Conservation (phyloP, 2,888 invertebrate genomes). For the Tinea semifulvella region DNA sequence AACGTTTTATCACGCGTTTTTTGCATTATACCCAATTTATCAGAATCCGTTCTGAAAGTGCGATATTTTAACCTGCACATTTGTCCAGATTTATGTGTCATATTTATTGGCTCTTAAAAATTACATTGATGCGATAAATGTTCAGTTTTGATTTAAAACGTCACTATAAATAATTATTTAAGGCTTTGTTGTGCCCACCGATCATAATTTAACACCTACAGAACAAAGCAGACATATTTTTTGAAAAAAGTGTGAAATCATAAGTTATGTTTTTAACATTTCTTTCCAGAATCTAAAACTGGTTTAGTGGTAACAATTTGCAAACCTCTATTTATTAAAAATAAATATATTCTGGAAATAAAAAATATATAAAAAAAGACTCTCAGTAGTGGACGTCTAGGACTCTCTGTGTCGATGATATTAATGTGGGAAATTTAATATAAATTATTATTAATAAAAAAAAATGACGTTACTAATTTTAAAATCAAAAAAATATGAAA, state of each 20-base stretch:
- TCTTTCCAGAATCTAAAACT: too few relatives aligned
- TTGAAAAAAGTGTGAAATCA: slow-evolving; percentile 38
- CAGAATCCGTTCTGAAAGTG: background rate
- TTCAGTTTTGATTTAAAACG: slow-evolving; percentile 52
- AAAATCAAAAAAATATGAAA: too few relatives aligned
- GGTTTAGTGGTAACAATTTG: too few relatives aligned
- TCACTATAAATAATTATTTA: slow-evolving; percentile 47
- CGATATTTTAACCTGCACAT: slow-evolving; percentile 10
- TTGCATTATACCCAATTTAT: slow-evolving; percentile 3
- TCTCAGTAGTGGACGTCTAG: too few relatives aligned
- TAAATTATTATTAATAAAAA: too few relatives aligned
- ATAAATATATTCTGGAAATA: too few relatives aligned
- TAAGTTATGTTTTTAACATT: slow-evolving; percentile 19
- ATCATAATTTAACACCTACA: slow-evolving; percentile 49
- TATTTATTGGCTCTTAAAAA: slow-evolving; percentile 48
- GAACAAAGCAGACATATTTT: slow-evolving; percentile 49
- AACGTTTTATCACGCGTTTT: slow-evolving; percentile 1
- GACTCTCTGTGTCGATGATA: too few relatives aligned
- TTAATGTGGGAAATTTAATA: too few relatives aligned
- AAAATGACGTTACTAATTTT: too few relatives aligned
- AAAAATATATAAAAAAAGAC: too few relatives aligned
- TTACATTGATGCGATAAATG: slow-evolving; percentile 36
- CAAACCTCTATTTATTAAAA: too few relatives aligned
- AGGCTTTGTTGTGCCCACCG: slow-evolving; percentile 14
- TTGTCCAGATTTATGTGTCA: slow-evolving; percentile 30